Conservation (phyloP, 2,888 invertebrate species). For the Anthoptus insignis region DNA sequence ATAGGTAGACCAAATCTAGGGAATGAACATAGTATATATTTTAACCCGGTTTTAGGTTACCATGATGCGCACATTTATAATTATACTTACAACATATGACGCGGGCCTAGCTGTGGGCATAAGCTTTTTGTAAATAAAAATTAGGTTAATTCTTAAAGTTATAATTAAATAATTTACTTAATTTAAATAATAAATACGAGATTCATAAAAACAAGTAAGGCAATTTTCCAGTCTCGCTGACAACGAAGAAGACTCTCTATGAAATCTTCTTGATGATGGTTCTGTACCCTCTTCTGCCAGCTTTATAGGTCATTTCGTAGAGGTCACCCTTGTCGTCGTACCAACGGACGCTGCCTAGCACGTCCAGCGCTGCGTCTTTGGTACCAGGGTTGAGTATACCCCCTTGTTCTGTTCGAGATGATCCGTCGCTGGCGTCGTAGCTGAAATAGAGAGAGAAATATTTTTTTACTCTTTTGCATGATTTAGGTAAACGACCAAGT, state of each 20-base stretch:
- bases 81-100: too few species aligned
- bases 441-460: too few species aligned
- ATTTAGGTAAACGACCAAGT: too few species aligned
- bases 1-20: too few species aligned
- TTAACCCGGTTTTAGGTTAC: too few species aligned
- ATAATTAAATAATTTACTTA: constrained; percentile 49
- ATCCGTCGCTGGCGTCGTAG: constrained; percentile 84
- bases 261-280: constrained; percentile 77
- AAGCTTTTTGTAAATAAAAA: too few species aligned
- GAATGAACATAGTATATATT: too few species aligned
- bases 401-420: constrained; percentile 82
- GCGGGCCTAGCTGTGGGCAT: too few species aligned
- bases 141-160: background rate
- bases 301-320: constrained; percentile 83
- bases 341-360: constrained; percentile 80
- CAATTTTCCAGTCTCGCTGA: constrained; percentile 57
- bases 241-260: constrained; percentile 43
- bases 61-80: too few species aligned
- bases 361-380: constrained; percentile 71
- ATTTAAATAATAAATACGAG: constrained; percentile 50
- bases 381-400: constrained; percentile 70
- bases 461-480: too few species aligned
- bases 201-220: constrained; percentile 49
- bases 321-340: constrained; percentile 79
- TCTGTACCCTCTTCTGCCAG: constrained; percentile 80